These are phyloP conservation scores for Xestia sexstrigata DNA, from an alignment of 2,888 invertebrate species.

Conservation along the genomic window DNA sequence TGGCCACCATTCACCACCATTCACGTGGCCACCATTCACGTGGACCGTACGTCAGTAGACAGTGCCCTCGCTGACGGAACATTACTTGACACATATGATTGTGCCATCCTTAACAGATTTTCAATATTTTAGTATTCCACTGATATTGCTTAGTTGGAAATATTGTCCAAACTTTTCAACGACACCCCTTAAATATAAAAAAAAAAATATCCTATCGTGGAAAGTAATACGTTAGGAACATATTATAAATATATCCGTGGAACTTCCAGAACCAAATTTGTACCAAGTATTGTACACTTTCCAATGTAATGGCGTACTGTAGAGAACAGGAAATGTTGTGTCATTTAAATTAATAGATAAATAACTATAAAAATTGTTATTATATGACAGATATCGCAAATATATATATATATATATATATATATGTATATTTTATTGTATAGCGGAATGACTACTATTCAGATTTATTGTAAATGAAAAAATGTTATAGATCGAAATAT, in stretches of 20 bases:
- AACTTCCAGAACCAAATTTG: constrained; percentile 64
- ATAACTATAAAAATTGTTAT: constrained; percentile 86
- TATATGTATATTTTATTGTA: constrained; percentile 90
- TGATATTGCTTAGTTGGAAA: constrained; percentile 43
- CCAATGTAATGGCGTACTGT: constrained; percentile 78
- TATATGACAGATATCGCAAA: constrained; percentile 86
- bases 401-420: constrained; percentile 86
- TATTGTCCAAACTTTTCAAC: constrained; percentile 46
- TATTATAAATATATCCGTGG: constrained; percentile 50
- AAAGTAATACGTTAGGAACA: constrained; percentile 62
- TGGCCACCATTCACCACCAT: too few species aligned
- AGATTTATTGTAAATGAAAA: constrained; percentile 88
- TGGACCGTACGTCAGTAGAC: constrained; percentile 69
- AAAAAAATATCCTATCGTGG: constrained; percentile 48
- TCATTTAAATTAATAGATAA: constrained; percentile 87
- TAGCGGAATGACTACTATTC: constrained; percentile 89
- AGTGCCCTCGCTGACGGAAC: constrained; percentile 66
- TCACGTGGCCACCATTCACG: too few species aligned
- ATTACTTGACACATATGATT: constrained; percentile 80
- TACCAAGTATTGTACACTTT: constrained; percentile 72
- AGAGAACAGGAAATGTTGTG: constrained; percentile 86
- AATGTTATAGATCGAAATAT: constrained; percentile 89
- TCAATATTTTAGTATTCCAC: constrained; percentile 67
- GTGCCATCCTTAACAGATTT: constrained; percentile 81
- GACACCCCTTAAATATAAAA: constrained; percentile 46